Evolutionary conservation across 1,140 invertebrate genomes (phyloP).

Genomic region (Drosophila jambulina): DNA sequence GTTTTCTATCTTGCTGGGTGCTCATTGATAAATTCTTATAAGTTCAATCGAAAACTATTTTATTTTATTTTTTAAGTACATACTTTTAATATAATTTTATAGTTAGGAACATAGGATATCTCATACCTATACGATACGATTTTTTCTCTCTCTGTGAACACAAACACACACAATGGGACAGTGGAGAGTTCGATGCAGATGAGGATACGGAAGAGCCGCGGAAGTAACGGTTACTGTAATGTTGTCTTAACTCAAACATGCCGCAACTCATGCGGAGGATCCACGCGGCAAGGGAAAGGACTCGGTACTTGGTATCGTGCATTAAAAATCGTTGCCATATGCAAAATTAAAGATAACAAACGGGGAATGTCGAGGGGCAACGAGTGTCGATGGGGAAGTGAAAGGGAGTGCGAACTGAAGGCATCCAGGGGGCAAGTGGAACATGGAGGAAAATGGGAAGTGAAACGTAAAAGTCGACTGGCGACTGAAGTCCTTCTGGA

Average conservation of each 20-base stretch:
- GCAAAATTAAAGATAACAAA: conserved; percentile 81
- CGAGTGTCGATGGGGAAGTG: neutral
- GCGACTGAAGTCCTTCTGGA: conserved; percentile 6
- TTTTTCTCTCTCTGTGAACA: conserved; percentile 5
- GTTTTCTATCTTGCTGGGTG: too few relatives aligned
- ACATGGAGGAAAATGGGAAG: conserved; percentile 13
- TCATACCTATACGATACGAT: neutral
- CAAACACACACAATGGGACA: conserved; percentile 5
- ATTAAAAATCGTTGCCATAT: conserved; percentile 83
- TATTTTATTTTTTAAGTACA: too few relatives aligned
- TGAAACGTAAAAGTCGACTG: conserved; percentile 5
- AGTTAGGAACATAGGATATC: neutral
- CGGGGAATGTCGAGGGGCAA: conserved; percentile 21
- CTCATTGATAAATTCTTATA: too few relatives aligned
- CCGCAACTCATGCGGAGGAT: conserved; percentile 50
- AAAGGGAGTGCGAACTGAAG: conserved; percentile 14
- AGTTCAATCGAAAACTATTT: too few relatives aligned
- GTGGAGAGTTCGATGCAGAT: conserved; percentile 50
- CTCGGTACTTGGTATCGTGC: conserved; percentile 59
- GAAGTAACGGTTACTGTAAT: conserved; percentile 73
- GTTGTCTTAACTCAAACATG: conserved; percentile 81
- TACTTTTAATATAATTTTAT: neutral
- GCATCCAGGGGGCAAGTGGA: neutral
- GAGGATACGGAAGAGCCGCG: conserved; percentile 44
- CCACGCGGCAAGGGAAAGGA: conserved; percentile 16